Evolutionary conservation across 1,140 invertebrate species (phyloP), one percentile per base, ranked within the genome.

Genomic region (Psix sp.): DNA sequence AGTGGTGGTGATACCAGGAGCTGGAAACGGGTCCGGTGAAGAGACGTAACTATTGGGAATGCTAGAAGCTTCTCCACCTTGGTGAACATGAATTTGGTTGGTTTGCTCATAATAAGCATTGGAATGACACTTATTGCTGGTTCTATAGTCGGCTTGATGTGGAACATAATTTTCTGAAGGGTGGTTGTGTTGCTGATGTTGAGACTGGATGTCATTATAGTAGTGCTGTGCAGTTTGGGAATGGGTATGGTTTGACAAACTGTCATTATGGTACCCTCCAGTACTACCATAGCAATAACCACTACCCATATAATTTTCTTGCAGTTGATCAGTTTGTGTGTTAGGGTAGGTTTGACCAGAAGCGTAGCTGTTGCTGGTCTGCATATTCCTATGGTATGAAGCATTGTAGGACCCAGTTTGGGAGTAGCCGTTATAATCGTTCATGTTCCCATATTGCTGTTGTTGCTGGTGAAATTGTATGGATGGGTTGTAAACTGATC

Each of bases 1-100:
- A 4, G 89, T 90, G 0, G 91, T 91, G 0, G 84, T 82, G 46
- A 85, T 84, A 1, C 82, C 84, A 0, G 85, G 82, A 2, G 79
- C 77, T 1, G 87, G 86, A 49, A 88, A 88, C 0, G 84, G 83
- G 65, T 88, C 87, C 0, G 86, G 86, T 3, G 87, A 87, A 2
- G 87, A 86, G 1, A 86, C 85, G 70, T 88, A 88, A 42, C 78
- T 86, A 46, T 76, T 84, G 0, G 87, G 86, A 31, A 88, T 88
- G 48, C 77, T 87, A 5, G 86, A 87, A 0, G 88, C 86, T 15
- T 88, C 88, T 0, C 88, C 87, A 26, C 87, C 88, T 48, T 89
- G 88, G 52, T 88, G 87, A 16, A 81, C 73, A 52, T 87, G 85
- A 38, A 84, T 33, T 33, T 86, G 86, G 36, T 57, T 74, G 36